Evolutionary conservation across 1,140 invertebrate genomes (phyloP).

Genomic region (Hycleus phaleratus): DNA sequence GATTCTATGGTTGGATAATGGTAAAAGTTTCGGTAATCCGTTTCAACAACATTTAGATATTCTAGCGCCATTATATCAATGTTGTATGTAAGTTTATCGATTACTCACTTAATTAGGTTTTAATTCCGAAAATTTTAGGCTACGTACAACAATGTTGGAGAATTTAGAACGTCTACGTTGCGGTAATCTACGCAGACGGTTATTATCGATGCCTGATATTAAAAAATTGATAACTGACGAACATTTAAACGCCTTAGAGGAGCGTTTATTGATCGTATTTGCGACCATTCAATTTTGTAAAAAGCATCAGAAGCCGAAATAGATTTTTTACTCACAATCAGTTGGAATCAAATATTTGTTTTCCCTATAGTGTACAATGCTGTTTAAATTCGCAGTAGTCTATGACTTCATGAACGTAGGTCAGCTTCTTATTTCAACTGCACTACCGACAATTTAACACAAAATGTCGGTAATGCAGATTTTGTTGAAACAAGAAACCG

Average conservation of each 20-base stretch:
- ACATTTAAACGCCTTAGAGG: conserved; percentile 72
- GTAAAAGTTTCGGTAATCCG: conserved; percentile 86
- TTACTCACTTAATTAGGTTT: background rate
- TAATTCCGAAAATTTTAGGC: conserved; percentile 44
- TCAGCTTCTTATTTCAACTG: no score
- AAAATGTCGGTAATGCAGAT: no score
- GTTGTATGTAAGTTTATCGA: conserved; percentile 67
- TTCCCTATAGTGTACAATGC: no score
- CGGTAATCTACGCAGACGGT: conserved; percentile 51
- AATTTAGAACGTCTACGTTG: conserved; percentile 61
- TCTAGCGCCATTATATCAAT: conserved; percentile 82
- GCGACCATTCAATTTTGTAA: conserved; percentile 66
- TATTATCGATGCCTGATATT: conserved; percentile 44
- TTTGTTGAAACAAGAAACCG: no score
- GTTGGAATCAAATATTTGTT: no score
- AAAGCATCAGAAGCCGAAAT: conserved; percentile 11
- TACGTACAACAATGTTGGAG: conserved; percentile 61
- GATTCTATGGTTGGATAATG: conserved; percentile 85
- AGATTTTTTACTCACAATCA: background rate
- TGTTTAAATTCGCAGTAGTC: no score
- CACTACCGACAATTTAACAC: no score
- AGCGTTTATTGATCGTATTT: conserved; percentile 64
- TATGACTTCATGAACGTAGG: no score
- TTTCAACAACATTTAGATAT: conserved; percentile 76
- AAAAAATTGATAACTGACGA: conserved; percentile 61